Base-by-base conservation (phyloP, 1,140 invertebrate species). In the Luehdorfia chinensis region DNA sequence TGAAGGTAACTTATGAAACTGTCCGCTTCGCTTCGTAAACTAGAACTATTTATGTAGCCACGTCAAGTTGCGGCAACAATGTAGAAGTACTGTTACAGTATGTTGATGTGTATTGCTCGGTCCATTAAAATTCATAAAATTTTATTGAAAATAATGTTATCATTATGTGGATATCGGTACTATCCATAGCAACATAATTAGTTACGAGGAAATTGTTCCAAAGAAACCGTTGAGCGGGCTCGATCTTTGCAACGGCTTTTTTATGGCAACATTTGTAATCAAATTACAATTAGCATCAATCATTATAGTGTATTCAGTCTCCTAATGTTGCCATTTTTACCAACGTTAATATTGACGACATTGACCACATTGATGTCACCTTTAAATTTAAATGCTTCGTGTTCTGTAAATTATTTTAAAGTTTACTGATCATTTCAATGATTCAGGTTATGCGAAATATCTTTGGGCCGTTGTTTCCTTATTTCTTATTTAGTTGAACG, bases 121-220 rank as follows among this genome's bases (percentile, higher is more conserved):
- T 16, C 16, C n/a, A 28, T 43, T 43, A 43, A 43, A 43, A 43
- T 43, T 43, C 39, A 28, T 43, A 43, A 43, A 43, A 28, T 28
- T 27, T 15, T 43, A 43, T 43, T 16, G n/a, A 14, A 43, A 43
- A 28, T 43, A 43, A 28, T 25, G 39, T 43, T 30, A 43, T 43
- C 15, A 43, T 43, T 43, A 27, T 25, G 2, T 14, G n/a, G 8
- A 28, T n/a, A n/a, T n/a, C n/a, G n/a, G n/a, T 43, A 30, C 23
- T 43, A 30, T 43, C 25, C 39, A 28, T 30, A 43, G 13, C 23
- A 43, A 41, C 37, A 41, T 41, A 41, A 41, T 41, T 41, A 28
- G 21, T 27, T 25, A 11, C 23, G 9, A 27, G 33, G 9, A 36
- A 21, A 36, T 36, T 14, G 12, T 15, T 11, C 25, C n/a, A 25